Conservation (phyloP, 2,888 invertebrate genomes). For the Tetropium fuscum region DNA sequence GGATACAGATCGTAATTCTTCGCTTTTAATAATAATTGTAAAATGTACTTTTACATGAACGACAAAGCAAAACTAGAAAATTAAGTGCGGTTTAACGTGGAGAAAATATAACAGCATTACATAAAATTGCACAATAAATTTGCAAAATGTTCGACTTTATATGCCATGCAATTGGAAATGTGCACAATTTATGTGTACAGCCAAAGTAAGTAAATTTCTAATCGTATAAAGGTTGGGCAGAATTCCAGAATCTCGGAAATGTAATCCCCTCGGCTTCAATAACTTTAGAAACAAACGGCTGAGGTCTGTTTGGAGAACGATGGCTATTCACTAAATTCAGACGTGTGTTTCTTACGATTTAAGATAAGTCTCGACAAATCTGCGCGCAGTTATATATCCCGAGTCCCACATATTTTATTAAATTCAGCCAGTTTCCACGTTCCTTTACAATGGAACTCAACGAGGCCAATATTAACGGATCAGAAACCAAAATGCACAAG, state of each 20-base stretch:
- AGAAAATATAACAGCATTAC: slow-evolving; percentile 15
- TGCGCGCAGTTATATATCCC: slow-evolving; percentile 27
- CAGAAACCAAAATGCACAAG: not conserved
- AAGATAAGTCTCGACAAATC: slow-evolving; percentile 35
- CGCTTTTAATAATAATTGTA: too few relatives aligned
- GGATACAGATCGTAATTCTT: too few relatives aligned
- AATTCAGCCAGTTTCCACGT: slow-evolving; percentile 16
- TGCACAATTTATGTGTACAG: slow-evolving; percentile 32
- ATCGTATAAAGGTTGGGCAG: slow-evolving; percentile 41
- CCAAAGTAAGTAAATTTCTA: slow-evolving; percentile 40
- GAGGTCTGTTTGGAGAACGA: slow-evolving; percentile 39
- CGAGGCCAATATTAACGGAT: not conserved
- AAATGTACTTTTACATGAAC: too few relatives aligned
- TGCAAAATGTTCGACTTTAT: slow-evolving; percentile 25
- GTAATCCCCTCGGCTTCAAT: slow-evolving; percentile 40
- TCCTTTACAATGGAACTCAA: slow-evolving; percentile 7
- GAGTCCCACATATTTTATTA: slow-evolving; percentile 24
- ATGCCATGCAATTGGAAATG: slow-evolving; percentile 33
- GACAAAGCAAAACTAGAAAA: too few relatives aligned
- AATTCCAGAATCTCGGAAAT: slow-evolving; percentile 34
- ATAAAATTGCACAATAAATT: slow-evolving; percentile 30
- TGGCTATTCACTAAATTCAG: slow-evolving; percentile 36
- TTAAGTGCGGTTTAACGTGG: slow-evolving; percentile 15
- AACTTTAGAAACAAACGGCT: slow-evolving; percentile 40
- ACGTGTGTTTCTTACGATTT: slow-evolving; percentile 26